Evolutionary conservation across 2,113 vertebrate species (phyloP).

Genomic region (Asarcornis scutulata): DNA sequence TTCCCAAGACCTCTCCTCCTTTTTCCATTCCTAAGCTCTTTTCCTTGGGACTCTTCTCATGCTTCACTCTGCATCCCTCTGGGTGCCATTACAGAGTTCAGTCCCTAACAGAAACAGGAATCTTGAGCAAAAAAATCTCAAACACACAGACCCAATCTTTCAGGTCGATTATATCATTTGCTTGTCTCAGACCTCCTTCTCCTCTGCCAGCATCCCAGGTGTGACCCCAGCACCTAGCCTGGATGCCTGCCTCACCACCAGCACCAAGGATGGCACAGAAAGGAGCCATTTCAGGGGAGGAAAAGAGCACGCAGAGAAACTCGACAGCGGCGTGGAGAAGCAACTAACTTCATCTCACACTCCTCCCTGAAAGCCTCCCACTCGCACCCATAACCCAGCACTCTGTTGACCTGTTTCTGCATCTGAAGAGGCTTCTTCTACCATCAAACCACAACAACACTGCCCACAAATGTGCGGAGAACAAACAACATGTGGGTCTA

Average conservation of each 20-base stretch:
- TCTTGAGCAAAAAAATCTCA: not conserved
- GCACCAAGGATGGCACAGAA: not conserved
- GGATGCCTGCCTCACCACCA: not conserved
- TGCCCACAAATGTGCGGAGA: conserved; percentile 20
- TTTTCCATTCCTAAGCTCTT: not conserved
- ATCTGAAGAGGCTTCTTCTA: conserved; percentile 25
- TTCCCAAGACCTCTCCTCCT: not conserved
- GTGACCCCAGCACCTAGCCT: not conserved
- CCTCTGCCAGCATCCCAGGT: not conserved
- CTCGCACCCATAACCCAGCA: not conserved
- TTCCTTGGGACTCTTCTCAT: not conserved
- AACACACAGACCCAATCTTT: not conserved
- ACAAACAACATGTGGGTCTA: not conserved
- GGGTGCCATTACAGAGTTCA: not conserved
- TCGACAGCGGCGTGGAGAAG: not conserved
- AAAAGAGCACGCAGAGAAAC: not conserved
- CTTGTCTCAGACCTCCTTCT: not conserved
- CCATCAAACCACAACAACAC: conserved; percentile 29
- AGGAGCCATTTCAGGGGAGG: not conserved
- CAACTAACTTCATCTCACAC: not conserved
- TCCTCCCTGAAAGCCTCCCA: not conserved
- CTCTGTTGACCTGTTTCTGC: not conserved
- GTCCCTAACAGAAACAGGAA: not conserved
- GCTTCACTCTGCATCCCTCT: not conserved
- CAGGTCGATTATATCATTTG: not conserved